phyloP scores from a whole-genome alignment of 2,113 vertebrate species.

The Callorhinus ursinus region DNA sequence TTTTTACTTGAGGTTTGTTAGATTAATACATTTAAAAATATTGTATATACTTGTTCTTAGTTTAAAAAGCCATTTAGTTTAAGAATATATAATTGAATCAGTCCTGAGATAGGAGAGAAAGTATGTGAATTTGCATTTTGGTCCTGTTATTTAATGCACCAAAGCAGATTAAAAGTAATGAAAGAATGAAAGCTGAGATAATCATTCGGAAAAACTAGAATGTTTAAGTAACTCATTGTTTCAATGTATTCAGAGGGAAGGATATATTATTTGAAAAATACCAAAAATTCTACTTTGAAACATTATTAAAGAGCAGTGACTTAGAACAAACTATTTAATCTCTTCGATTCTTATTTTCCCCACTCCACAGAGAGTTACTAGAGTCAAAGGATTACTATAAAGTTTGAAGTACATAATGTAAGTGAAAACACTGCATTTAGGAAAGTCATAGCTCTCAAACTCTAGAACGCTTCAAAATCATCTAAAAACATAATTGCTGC shows the following conservation, averaged over 20 bases:
- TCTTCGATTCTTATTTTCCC: background rate
- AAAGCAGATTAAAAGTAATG: conserved; percentile 18
- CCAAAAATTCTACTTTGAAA: background rate
- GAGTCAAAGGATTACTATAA: background rate
- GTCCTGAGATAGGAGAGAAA: background rate
- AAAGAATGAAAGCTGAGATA: conserved; percentile 11
- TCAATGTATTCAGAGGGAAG: background rate
- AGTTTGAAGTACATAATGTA: background rate
- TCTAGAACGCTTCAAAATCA: conserved; percentile 12
- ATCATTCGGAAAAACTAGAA: background rate
- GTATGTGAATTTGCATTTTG: background rate
- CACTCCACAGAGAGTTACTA: background rate
- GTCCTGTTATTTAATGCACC: background rate
- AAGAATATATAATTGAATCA: background rate
- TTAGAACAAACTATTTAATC: conserved; percentile 38
- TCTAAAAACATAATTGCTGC: background rate
- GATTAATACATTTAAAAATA: conserved; percentile 22
- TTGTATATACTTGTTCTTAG: conserved; percentile 20
- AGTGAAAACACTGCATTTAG: conserved; percentile 15
- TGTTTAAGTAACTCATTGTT: conserved; percentile 24
- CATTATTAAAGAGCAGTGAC: conserved; percentile 27
- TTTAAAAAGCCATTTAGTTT: conserved; percentile 18
- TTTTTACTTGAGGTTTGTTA: background rate
- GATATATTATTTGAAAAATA: background rate
- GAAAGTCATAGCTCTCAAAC: background rate